These are phyloP conservation scores for Drosophila nigricruria DNA, from an alignment of 2,888 invertebrate genomes.

Conservation along the genomic window DNA sequence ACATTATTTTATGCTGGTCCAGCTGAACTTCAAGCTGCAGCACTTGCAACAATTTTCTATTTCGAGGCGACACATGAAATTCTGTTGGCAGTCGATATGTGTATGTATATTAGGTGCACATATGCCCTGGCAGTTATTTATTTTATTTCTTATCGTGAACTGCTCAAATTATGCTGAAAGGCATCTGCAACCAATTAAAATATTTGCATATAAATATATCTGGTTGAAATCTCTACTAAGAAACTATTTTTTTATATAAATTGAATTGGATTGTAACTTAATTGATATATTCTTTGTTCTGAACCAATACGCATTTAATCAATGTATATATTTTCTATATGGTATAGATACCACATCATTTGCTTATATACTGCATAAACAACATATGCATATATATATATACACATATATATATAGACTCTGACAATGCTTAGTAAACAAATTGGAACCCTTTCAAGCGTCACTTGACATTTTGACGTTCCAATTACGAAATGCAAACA, in stretches of 20 bases:
- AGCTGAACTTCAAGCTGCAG: constrained; percentile 74
- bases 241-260: neutral
- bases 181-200: constrained; percentile 4
- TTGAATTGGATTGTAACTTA: neutral
- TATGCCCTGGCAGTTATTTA: neutral
- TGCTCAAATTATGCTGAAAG: neutral
- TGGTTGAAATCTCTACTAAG: neutral
- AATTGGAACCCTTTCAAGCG: constrained; percentile 50
- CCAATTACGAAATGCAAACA: constrained; percentile 79
- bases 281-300: neutral
- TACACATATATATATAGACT: neutral
- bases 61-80: constrained; percentile 32
- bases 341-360: neutral
- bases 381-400: neutral
- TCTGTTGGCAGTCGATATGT: neutral
- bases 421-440: constrained; percentile 51
- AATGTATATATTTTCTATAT: neutral
- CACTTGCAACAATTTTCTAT: constrained; percentile 11
- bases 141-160: constrained; percentile 2
- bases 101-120: constrained; percentile 4
- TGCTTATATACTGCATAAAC: neutral
- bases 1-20: constrained; percentile 85
- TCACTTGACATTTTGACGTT: constrained; percentile 77
- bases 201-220: constrained; percentile 7
- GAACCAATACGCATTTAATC: neutral